phyloP scores from a whole-genome alignment of 2,888 invertebrate genomes.

The Eulithis prunata region DNA sequence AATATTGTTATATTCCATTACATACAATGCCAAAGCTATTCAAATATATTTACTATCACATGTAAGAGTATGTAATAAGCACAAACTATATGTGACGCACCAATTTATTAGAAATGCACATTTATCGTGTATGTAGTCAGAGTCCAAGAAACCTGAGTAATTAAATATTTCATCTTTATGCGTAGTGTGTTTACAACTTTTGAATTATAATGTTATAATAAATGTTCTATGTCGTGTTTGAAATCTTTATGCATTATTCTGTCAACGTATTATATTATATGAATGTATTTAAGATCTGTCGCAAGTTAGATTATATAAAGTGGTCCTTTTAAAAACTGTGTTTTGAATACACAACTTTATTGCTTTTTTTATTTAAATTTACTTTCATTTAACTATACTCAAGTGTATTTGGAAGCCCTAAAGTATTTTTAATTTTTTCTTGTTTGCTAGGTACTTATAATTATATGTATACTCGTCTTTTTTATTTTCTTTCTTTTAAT shows the following conservation, averaged over 20 bases:
- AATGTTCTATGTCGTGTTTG: constrained; percentile 31
- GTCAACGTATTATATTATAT: constrained; percentile 48
- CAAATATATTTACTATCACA: neutral
- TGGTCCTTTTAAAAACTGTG: too few relatives aligned
- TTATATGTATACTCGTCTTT: too few relatives aligned
- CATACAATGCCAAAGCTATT: constrained; percentile 60
- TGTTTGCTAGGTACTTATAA: too few relatives aligned
- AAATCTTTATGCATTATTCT: constrained; percentile 21
- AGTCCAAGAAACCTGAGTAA: constrained; percentile 75
- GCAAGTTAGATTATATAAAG: constrained; percentile 60
- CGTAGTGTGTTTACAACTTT: constrained; percentile 28
- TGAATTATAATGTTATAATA: constrained; percentile 32
- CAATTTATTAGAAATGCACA: constrained; percentile 22
- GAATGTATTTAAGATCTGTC: constrained; percentile 57
- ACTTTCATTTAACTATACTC: too few relatives aligned
- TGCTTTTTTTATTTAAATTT: too few relatives aligned
- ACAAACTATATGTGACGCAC: constrained; percentile 31
- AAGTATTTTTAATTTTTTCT: too few relatives aligned
- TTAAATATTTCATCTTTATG: constrained; percentile 49
- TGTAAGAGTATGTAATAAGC: constrained; percentile 15
- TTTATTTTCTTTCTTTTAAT: too few relatives aligned
- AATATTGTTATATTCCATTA: constrained; percentile 63
- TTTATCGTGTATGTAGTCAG: constrained; percentile 49
- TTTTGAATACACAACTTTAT: too few relatives aligned
- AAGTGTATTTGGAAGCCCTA: too few relatives aligned